Conservation (phyloP, 2,797 vertebrate species). For the Myotis planiceps region DNA sequence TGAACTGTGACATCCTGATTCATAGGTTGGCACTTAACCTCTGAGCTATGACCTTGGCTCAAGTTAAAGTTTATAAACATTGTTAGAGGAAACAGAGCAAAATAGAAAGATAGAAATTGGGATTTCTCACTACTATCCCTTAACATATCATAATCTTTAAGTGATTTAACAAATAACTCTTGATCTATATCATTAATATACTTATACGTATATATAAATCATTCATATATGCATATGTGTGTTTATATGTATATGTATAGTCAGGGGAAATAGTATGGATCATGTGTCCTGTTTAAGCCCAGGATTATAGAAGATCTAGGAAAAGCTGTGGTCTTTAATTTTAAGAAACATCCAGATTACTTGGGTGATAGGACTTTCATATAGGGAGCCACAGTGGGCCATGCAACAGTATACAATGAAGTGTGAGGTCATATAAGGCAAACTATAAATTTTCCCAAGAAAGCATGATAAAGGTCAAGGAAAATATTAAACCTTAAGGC, state of each 20-base stretch:
- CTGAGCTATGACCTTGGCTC: not conserved
- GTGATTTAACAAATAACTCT: no score
- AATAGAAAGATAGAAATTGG: slow-evolving; percentile 31
- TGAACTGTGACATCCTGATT: no score
- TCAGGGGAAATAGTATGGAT: not conserved
- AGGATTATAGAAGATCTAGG: not conserved
- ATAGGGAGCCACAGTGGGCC: not conserved
- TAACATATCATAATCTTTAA: not conserved
- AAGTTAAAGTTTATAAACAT: slow-evolving; percentile 38
- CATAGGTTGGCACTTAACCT: no score
- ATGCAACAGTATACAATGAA: not conserved
- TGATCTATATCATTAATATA: no score
- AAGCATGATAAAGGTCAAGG: not conserved
- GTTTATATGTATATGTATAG: not conserved
- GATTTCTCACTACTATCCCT: slow-evolving; percentile 12
- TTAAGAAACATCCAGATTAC: not conserved
- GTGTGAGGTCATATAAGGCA: not conserved
- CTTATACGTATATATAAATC: no score
- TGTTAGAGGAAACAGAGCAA: slow-evolving; percentile 22
- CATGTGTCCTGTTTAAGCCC: not conserved
- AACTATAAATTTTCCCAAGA: not conserved
- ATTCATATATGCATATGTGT: not conserved
- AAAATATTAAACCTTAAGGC: slow-evolving; percentile 17
- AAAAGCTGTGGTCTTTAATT: not conserved
- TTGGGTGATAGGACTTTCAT: not conserved